phyloP scores from a whole-genome alignment of 2,888 invertebrate genomes.

The Dynastes maya region DNA sequence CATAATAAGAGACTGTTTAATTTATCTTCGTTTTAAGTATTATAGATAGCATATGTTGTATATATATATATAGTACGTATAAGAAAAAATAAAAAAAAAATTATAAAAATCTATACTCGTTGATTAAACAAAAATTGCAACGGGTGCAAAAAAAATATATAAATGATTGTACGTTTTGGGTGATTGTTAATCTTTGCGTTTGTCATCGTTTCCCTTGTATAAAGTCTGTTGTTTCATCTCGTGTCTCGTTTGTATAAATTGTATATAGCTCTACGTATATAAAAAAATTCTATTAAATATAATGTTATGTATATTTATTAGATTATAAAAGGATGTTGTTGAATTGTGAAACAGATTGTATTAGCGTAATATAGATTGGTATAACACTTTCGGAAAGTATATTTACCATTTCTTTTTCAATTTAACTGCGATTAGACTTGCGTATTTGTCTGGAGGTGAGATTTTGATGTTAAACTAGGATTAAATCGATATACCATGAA shows the following conservation, averaged over 20 bases:
- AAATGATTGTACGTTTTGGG: conserved; percentile 53
- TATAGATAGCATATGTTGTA: conserved; percentile 51
- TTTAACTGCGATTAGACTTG: too few species aligned
- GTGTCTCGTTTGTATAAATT: conserved; percentile 18
- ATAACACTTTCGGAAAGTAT: too few species aligned
- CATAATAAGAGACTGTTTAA: conserved; percentile 40
- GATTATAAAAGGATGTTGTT: conserved; percentile 3
- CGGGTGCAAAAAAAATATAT: conserved; percentile 57
- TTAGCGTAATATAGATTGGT: not conserved
- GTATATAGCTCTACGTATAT: conserved; percentile 28
- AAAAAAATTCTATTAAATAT: conserved; percentile 25
- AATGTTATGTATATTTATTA: conserved; percentile 28
- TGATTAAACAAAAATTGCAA: conserved; percentile 40
- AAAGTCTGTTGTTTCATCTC: not conserved
- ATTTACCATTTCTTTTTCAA: too few species aligned
- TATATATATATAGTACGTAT: conserved; percentile 46
- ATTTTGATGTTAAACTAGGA: too few species aligned
- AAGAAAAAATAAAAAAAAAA: conserved; percentile 50
- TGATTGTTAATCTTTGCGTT: conserved; percentile 11
- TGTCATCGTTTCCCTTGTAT: not conserved
- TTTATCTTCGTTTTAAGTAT: conserved; percentile 48
- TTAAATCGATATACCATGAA: too few species aligned
- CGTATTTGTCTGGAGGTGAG: too few species aligned
- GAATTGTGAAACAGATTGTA: conserved; percentile 13
- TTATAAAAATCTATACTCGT: conserved; percentile 44